phyloP scores from a whole-genome alignment of 2,888 invertebrate species.

The Pteria penguin region DNA sequence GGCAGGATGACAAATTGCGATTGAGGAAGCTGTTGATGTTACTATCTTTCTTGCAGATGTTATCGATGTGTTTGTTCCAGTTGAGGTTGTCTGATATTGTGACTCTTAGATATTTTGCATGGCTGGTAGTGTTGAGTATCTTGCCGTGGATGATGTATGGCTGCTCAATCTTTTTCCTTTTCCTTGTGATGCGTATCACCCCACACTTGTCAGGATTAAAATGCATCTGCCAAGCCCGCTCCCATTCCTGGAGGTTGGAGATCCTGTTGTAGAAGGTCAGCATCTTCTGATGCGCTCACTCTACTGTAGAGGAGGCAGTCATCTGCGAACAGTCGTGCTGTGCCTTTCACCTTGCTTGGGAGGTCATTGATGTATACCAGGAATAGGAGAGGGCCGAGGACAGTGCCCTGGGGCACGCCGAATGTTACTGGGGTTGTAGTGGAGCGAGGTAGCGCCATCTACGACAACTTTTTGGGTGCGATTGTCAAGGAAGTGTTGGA shows the following conservation, averaged over 20 bases:
- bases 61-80: constrained; percentile 13
- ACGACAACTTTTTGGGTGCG: constrained; percentile 38
- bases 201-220: constrained; percentile 50
- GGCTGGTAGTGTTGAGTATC: not conserved
- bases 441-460: constrained; percentile 33
- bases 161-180: constrained; percentile 5
- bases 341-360: constrained; percentile 30
- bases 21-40: constrained; percentile 1
- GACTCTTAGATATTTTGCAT: not conserved
- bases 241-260: constrained; percentile 40
- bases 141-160: constrained; percentile 19
- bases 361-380: constrained; percentile 54
- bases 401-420: constrained; percentile 50
- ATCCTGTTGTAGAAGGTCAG: constrained; percentile 39
- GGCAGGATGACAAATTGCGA: constrained; percentile 33
- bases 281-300: constrained; percentile 25
- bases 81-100: constrained; percentile 14
- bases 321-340: constrained; percentile 46
- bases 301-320: constrained; percentile 44
- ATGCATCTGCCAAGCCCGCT: constrained; percentile 43
- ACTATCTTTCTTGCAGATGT: constrained; percentile 8
- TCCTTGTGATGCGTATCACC: constrained; percentile 35
- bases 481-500: constrained; percentile 39
- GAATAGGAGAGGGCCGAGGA: constrained; percentile 52
- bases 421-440: constrained; percentile 38